These are phyloP conservation scores for Danio aesculapii DNA, from an alignment of 2,797 vertebrate genomes.

Conservation along the genomic window DNA sequence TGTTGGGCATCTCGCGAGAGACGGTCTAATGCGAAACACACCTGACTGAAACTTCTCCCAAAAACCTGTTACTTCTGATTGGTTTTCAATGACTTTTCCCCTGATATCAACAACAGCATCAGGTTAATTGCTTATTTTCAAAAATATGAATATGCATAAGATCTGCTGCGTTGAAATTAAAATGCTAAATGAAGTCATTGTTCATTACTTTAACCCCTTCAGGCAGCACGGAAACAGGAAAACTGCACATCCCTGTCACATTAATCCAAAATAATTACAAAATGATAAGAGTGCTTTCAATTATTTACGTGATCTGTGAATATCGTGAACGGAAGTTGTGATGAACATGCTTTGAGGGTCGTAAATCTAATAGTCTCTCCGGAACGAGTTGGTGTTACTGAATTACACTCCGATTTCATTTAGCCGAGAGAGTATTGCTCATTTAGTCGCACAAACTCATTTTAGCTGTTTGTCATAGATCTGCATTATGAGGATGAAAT, in stretches of 20 bases:
- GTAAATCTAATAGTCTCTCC: conserved; percentile 34
- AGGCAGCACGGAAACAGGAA: conserved; percentile 2
- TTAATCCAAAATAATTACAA: conserved; percentile 56
- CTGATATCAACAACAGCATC: conserved; percentile 58
- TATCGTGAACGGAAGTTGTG: background rate
- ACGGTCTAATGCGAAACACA: conserved; percentile 9
- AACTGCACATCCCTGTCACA: conserved; percentile 33
- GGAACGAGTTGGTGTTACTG: conserved; percentile 20
- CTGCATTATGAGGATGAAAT: conserved; percentile 6
- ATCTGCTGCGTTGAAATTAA: conserved; percentile 32
- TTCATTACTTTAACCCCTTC: conserved; percentile 48
- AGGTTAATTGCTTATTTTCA: conserved; percentile 44
- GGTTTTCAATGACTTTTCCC: conserved; percentile 60
- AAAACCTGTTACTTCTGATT: conserved; percentile 59
- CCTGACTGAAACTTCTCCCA: conserved; percentile 22
- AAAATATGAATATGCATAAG: conserved; percentile 41
- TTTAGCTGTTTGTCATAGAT: conserved; percentile 22
- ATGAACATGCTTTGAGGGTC: conserved; percentile 15
- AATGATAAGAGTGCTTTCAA: conserved; percentile 38
- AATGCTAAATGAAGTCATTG: conserved; percentile 37
- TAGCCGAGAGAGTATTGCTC: conserved; percentile 1
- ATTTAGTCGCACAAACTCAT: conserved; percentile 21
- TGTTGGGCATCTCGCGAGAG: conserved; percentile 29
- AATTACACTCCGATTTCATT: conserved; percentile 22
- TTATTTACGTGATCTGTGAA: conserved; percentile 43